phyloP scores from a whole-genome alignment of 2,888 invertebrate genomes.

The Agrenia bidenticulata region DNA sequence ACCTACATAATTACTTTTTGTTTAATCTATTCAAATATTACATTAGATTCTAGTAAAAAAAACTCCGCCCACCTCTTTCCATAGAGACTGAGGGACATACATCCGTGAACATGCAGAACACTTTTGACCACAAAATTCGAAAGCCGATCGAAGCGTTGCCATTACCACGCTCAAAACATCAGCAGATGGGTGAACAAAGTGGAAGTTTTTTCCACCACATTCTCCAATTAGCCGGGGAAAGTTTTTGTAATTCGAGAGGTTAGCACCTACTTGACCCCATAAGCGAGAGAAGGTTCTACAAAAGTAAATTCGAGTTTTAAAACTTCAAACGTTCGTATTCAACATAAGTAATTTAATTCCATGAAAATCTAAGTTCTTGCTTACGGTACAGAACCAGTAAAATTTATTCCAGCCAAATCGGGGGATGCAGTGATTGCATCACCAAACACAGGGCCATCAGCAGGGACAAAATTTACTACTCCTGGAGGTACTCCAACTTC shows the following conservation, averaged over 20 bases:
- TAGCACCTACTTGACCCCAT: slow-evolving; percentile 90
- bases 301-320: no score
- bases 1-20: slow-evolving; percentile 59
- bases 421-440: slow-evolving; percentile 81
- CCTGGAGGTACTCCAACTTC: slow-evolving; percentile 95
- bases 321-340: no score
- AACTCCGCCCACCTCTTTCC: slow-evolving; percentile 63
- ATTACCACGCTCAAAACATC: slow-evolving; percentile 78
- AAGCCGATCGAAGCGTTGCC: slow-evolving; percentile 84
- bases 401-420: slow-evolving; percentile 89
- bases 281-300: slow-evolving; percentile 82
- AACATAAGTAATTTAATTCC: no score
- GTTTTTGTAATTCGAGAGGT: slow-evolving; percentile 77
- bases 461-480: slow-evolving; percentile 95
- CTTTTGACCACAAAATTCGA: slow-evolving; percentile 97
- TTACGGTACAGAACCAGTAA: slow-evolving; percentile 94
- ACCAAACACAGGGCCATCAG: slow-evolving; percentile 94
- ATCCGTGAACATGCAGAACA: slow-evolving; percentile 98
- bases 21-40: no score
- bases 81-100: slow-evolving; percentile 89
- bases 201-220: slow-evolving; percentile 99
- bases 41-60: neutral
- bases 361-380: slow-evolving; percentile 52
- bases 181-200: slow-evolving; percentile 91
- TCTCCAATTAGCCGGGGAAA: slow-evolving; percentile 94